These are phyloP conservation scores for Herminia tarsipennalis DNA, from an alignment of 2,888 invertebrate species.

Conservation along the genomic window DNA sequence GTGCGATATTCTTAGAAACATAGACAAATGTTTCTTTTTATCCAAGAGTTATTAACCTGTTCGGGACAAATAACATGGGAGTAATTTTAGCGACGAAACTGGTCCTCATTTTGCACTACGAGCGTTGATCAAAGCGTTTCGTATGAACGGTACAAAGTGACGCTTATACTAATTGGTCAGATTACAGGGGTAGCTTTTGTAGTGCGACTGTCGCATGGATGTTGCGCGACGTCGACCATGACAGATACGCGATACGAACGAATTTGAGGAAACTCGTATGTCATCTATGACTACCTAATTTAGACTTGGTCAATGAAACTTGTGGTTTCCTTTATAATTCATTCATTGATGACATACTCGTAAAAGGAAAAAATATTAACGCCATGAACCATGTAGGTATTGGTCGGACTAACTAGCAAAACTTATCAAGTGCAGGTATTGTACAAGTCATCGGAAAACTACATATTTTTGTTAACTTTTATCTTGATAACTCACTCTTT, in stretches of 20 bases:
- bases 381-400: no score
- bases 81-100: conserved; percentile 71
- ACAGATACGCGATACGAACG: conserved; percentile 35
- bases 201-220: conserved; percentile 46
- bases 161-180: conserved; percentile 73
- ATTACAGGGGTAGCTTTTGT: conserved; percentile 61
- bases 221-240: conserved; percentile 39
- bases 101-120: conserved; percentile 68
- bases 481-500: conserved; percentile 4
- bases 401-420: no score
- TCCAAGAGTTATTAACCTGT: conserved; percentile 70
- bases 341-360: no score
- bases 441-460: no score
- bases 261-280: conserved; percentile 21
- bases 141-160: conserved; percentile 65
- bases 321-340: neutral
- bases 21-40: conserved; percentile 46
- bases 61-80: conserved; percentile 50
- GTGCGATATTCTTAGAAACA: conserved; percentile 63
- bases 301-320: neutral
- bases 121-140: conserved; percentile 71
- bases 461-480: no score
- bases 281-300: conserved; percentile 9
- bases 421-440: no score
- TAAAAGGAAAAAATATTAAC: no score